These are phyloP conservation scores for Aproaerema taeniolella DNA, from an alignment of 2,888 invertebrate genomes.

Conservation along the genomic window DNA sequence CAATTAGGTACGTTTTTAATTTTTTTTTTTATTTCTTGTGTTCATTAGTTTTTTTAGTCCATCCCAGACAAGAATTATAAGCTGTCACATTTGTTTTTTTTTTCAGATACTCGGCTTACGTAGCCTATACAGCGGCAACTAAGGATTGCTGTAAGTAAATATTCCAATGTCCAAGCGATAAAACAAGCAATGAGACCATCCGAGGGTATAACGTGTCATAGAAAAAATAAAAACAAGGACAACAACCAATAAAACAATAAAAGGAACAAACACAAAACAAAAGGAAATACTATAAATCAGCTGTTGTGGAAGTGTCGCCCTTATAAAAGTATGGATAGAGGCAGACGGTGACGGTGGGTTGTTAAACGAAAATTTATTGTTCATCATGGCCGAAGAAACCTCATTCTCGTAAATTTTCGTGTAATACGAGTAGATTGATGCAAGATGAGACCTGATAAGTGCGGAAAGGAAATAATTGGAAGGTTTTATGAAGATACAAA, in stretches of 20 bases:
- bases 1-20: too few relatives aligned
- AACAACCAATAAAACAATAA: conserved; percentile 28
- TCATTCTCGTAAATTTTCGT: conserved; percentile 64
- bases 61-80: too few relatives aligned
- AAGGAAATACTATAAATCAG: conserved; percentile 50
- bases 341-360: conserved; percentile 45
- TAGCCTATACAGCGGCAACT: too few relatives aligned
- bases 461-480: conserved; percentile 60
- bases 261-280: conserved; percentile 43
- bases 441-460: conserved; percentile 58
- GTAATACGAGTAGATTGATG: conserved; percentile 65
- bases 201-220: neutral
- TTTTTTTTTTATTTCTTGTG: too few relatives aligned
- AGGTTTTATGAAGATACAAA: conserved; percentile 50
- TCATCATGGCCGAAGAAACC: conserved; percentile 51
- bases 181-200: neutral
- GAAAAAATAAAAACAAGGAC: conserved; percentile 11
- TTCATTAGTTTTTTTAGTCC: too few relatives aligned
- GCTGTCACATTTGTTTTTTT: too few relatives aligned
- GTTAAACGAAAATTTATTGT: conserved; percentile 66
- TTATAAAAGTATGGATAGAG: conserved; percentile 42
- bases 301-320: conserved; percentile 44
- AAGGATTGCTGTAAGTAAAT: too few relatives aligned
- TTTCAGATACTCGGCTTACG: too few relatives aligned
- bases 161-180: neutral